Base-by-base conservation (phyloP, 2,888 invertebrate genomes). In the Nycteola revayana region DNA sequence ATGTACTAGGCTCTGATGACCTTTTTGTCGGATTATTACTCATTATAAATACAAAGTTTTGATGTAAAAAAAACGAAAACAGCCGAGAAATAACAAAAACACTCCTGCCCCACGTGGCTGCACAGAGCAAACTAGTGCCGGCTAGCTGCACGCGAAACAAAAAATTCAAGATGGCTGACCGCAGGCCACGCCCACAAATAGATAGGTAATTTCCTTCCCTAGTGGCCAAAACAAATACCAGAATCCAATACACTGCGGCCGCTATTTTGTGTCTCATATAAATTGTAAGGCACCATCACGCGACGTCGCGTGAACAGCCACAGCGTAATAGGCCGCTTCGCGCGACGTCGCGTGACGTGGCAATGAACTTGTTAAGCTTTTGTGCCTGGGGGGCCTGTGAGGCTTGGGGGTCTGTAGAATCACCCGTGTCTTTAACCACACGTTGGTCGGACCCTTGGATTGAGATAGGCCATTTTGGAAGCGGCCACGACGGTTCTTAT, bases 1-100 rank as follows among this genome's bases (percentile, higher is more conserved):
- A 14, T 7, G 1, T 10, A 25, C 10, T 25, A 10, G 25, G 7
- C 7, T 25, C 7, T 7, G 25, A 11, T 10, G 25, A 25, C 7
- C n/a, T 11, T 11, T 25, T 25, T 25, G 25, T 25, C 8, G 8
- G 10, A 25, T 25, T 25, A 9, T 25, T 25, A 25, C n/a, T 11
- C 14, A 25, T 11, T 7, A 10, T 10, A 22, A 22, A 22, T 9
- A 22, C 8, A 22, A 9, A 1, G 22, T 22, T 22, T n/a, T 8
- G 8, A 5, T 22, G 8, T 3, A n/a, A 22, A 22, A 22, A 22
- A 22, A n/a, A 22, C n/a, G 8, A 8, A 22, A 22, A 22, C 8
- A 22, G 22, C 7, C 22, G 22, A 22, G 22, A 7, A 7, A 22
- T 2, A n/a, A 22, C 22, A 7, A 22, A 22, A 22, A 22, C 22